Conservation (phyloP, 2,888 invertebrate species). For the Oeneis ivallda region DNA sequence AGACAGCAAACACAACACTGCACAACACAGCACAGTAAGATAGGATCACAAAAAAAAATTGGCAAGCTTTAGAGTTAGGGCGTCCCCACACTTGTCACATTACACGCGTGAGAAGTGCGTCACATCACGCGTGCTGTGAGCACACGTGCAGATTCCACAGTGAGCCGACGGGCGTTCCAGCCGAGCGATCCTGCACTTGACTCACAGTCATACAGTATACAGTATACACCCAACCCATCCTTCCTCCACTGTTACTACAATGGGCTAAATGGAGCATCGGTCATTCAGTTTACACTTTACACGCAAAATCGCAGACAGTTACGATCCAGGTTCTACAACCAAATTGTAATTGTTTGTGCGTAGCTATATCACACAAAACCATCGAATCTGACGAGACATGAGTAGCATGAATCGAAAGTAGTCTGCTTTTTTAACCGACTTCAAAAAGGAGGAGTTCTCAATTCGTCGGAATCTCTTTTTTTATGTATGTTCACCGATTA, state of each 20-base stretch:
- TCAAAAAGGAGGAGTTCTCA: no score
- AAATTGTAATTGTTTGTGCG: no score
- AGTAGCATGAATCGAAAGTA: no score
- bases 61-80: slow-evolving; percentile 26
- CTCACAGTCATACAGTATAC: slow-evolving; percentile 55
- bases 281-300: slow-evolving; percentile 45
- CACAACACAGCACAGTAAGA: slow-evolving; percentile 36
- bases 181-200: slow-evolving; percentile 76
- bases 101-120: slow-evolving; percentile 32
- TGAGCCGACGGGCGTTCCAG: slow-evolving; percentile 71
- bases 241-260: slow-evolving; percentile 53
- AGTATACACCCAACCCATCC: slow-evolving; percentile 63
- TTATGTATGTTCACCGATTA: no score
- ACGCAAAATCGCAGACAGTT: slow-evolving; percentile 34
- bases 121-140: slow-evolving; percentile 62
- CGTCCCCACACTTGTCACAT: slow-evolving; percentile 33
- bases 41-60: slow-evolving; percentile 28
- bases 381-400: no score
- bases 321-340: neutral
- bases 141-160: slow-evolving; percentile 70
- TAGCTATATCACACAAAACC: no score
- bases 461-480: no score
- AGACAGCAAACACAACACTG: slow-evolving; percentile 19
- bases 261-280: slow-evolving; percentile 62
- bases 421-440: no score